phyloP scores from a whole-genome alignment of 2,888 invertebrate species.

The Salticus scenicus region DNA sequence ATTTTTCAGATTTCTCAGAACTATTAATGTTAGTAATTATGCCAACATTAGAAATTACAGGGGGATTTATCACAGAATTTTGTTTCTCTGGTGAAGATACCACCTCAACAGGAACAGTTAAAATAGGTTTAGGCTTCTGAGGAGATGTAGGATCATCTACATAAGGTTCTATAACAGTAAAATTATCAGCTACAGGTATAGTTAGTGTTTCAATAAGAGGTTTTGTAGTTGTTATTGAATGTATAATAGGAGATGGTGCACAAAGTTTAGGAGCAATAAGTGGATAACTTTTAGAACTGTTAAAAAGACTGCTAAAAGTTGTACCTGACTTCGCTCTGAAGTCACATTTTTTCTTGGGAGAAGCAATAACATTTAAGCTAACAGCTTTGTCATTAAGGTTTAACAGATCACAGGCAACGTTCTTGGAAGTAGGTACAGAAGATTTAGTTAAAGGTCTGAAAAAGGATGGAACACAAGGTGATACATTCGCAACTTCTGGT shows the following conservation, averaged over 20 bases:
- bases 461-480: neutral
- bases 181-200: slow-evolving; percentile 27
- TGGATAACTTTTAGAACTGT: slow-evolving; percentile 26
- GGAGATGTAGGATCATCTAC: slow-evolving; percentile 40
- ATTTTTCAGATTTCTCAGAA: slow-evolving; percentile 19
- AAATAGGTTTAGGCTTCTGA: slow-evolving; percentile 42
- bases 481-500: slow-evolving; percentile 21
- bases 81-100: slow-evolving; percentile 19
- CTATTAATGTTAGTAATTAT: neutral
- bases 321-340: slow-evolving; percentile 30
- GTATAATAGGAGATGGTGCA: neutral
- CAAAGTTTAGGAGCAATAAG: slow-evolving; percentile 38
- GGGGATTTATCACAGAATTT: neutral
- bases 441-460: neutral
- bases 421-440: neutral
- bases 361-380: neutral
- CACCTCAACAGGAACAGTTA: slow-evolving; percentile 52
- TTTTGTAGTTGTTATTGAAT: slow-evolving; percentile 32
- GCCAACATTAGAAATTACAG: too few species aligned
- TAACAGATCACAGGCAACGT: neutral
- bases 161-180: slow-evolving; percentile 55
- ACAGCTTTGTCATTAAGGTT: neutral
- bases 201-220: slow-evolving; percentile 18
- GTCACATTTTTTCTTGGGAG: neutral
- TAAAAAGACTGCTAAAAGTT: slow-evolving; percentile 33